Base-by-base conservation (phyloP, 2,888 invertebrate genomes). In the Clistopyga incitator region DNA sequence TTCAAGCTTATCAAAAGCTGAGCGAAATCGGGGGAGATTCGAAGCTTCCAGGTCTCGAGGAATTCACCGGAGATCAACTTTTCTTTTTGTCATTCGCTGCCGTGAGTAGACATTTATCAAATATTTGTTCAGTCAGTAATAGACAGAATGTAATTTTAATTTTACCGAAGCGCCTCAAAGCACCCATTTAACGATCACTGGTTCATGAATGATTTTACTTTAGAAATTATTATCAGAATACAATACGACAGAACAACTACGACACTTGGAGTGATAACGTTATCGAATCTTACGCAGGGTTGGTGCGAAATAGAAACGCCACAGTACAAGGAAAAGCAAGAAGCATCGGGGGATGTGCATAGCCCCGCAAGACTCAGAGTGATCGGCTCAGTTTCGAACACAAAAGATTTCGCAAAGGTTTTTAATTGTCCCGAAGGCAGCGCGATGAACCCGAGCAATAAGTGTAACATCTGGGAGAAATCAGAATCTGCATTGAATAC, bases 31-130 rank as follows among this genome's bases (percentile, higher is more conserved):
- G 23, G 10, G 92, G 91, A 20, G 93, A 94, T 85, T 90, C 90
- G 50, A 88, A 94, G 78, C 94, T 95, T 86, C 96, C 96, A 10
- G 97, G 96, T 56, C 93, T 96, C 88, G 95, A 96, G 42, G 92
- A 94, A 79, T 95, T 95, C 89, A 94, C 94, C 29, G 95, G 96
- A 11, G 95, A 96, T 59, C 97, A 97, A 89, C 94, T 97, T 50
- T 97, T 97, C 94, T 97, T 96, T 93, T 92, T 97, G 13, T 96
- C 96, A 72, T 86, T 86, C 61, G 84, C 78, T 29, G 76, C 75
- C 6, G 85, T 84, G 6, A 85, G 81, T 78, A 13, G 10, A 38
- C 10, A 38, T 38, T 38, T 10, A n/a, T n/a, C 1, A 38, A 38
- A 6, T 10, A 38, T 1, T 38, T n/a, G n/a, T n/a, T 29, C 29